phyloP scores from a whole-genome alignment of 1,140 invertebrate species.

The Ctenoplectra terminalis region DNA sequence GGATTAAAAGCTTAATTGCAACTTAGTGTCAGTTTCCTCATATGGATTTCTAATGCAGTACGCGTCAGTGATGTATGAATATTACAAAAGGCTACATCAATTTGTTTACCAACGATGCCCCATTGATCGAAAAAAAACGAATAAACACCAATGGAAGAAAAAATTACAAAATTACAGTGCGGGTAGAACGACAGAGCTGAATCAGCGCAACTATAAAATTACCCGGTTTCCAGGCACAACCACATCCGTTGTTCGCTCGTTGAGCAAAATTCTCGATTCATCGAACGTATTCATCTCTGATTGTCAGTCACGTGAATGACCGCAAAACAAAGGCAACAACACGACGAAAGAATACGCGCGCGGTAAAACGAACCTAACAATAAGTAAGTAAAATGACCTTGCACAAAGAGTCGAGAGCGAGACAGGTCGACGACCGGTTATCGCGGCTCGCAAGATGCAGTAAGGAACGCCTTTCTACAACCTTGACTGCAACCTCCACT shows the following conservation, averaged over 20 bases:
- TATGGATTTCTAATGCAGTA: too few relatives aligned
- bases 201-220: not conserved
- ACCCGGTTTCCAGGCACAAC: not conserved
- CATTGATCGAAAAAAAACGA: too few relatives aligned
- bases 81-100: too few relatives aligned
- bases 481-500: conserved; percentile 69
- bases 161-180: not conserved
- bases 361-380: conserved; percentile 44
- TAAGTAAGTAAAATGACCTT: conserved; percentile 67
- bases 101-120: too few relatives aligned
- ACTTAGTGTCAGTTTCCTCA: too few relatives aligned
- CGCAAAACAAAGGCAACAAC: not conserved
- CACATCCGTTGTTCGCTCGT: not conserved
- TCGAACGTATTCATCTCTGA: not conserved
- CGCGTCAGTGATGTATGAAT: too few relatives aligned
- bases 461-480: conserved; percentile 64
- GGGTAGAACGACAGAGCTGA: not conserved
- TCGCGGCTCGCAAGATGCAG: conserved; percentile 46
- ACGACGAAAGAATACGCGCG: conserved; percentile 2
- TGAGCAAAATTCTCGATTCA: not conserved
- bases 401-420: conserved; percentile 41
- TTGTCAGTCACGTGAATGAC: not conserved
- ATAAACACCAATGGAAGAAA: not conserved
- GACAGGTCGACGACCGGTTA: conserved; percentile 57
- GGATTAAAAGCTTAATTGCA: too few relatives aligned